Base-by-base conservation (phyloP, 2,113 vertebrate genomes). In the Danionella cerebrum region DNA sequence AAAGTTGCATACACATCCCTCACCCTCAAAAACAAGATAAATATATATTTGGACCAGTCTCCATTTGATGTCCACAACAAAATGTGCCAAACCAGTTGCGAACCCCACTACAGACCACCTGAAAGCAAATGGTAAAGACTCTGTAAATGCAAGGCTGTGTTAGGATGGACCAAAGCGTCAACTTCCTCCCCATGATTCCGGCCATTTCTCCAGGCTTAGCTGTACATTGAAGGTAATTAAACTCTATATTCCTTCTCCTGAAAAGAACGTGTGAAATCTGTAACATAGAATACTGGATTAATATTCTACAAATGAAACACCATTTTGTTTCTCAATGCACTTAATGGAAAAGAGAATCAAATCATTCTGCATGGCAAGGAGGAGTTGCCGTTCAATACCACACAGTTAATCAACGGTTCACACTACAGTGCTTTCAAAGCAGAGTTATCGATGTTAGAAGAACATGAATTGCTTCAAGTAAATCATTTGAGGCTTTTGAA, bases 331-430 rank as follows among this genome's bases (percentile, higher is more conserved):
- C 31, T 38, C 41, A 66, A 44, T 50, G 47, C 51, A 53, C 33
- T 35, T 44, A 50, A 57, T 25, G 29, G 47, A 45, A 16, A 71
- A 16, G 42, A 50, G 51, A 64, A 52, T 9, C 12, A 36, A 58
- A 67, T 70, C 59, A 67, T 48, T 75, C 59, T 41, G 57, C 65
- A 64, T 47, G 67, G 53, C 47, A 65, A 51, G 14, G 38, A 71
- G 69, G 53, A 29, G 27, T 50, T 69, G 31, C 51, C 22, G 38
- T 58, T 66, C 60, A 69, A 39, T 47, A 42, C 65, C 60, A 66
- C 48, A 75, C 44, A 39, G 65, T 57, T 69, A 62, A 60, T 62
- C 10, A 39, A 48, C 35, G 48, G 47, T 54, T 35, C 64, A 65
- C 53, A 38, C 51, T 38, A 42, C 52, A 33, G 16, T 38, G 58